Percentiles rank a stretch among this genome's conserved stretches.
phyloP scores from a whole-genome alignment of 2,113 vertebrate species.

The Microcebus lehilahytsara region DNA sequence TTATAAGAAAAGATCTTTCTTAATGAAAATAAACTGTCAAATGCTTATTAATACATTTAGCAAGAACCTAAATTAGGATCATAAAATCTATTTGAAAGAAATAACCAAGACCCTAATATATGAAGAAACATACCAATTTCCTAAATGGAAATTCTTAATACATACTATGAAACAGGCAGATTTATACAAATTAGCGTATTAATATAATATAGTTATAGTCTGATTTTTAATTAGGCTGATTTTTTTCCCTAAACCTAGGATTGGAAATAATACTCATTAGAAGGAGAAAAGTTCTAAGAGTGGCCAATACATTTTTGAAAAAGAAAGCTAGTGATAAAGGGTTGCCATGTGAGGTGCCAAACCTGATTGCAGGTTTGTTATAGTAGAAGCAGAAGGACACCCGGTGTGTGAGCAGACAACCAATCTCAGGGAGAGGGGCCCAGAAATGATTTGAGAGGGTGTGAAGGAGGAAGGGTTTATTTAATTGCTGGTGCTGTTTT shows the following conservation, averaged over 20 bases:
- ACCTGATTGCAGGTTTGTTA: rapidly evolving
- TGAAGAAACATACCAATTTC: conserved; percentile 7
- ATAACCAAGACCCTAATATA: not conserved
- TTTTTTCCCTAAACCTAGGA: not conserved
- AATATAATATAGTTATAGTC: not conserved
- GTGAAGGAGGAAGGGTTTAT: not conserved
- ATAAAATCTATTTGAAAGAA: not conserved
- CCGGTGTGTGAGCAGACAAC: rapidly evolving
- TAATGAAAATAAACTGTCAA: not conserved
- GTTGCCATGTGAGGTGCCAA: not conserved
- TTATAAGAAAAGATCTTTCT: conserved; percentile 7
- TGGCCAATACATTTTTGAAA: not conserved
- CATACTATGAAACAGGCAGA: not conserved
- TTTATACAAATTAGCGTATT: not conserved
- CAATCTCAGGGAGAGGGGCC: no score
- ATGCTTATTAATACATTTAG: conserved; percentile 1
- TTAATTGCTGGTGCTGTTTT: not conserved
- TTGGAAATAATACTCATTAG: not conserved
- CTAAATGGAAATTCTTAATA: not conserved
- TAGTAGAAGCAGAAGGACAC: no score
- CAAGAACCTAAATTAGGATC: not conserved
- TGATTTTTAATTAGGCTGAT: not conserved
- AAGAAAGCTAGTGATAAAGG: not conserved
- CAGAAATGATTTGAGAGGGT: not conserved
- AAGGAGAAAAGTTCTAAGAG: not conserved